These are phyloP conservation scores for Diabrotica balteata DNA, from an alignment of 2,888 invertebrate genomes.

Conservation along the genomic window DNA sequence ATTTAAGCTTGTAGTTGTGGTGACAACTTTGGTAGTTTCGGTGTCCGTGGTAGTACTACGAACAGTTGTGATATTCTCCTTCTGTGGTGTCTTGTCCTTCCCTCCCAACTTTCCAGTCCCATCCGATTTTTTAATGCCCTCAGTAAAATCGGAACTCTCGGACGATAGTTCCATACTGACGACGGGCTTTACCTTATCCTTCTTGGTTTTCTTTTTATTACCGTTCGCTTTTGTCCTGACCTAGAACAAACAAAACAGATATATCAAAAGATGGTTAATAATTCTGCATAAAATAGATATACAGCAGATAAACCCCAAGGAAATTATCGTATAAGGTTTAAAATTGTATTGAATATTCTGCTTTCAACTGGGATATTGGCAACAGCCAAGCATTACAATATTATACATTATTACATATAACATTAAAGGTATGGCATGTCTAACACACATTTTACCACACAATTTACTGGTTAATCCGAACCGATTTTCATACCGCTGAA, in stretches of 20 bases:
- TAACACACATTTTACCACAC: too few relatives aligned
- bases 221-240: constrained; percentile 43
- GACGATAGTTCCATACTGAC: constrained; percentile 29
- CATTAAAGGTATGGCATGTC: too few relatives aligned
- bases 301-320: too few relatives aligned
- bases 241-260: constrained; percentile 12
- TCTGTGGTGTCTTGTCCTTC: constrained; percentile 42
- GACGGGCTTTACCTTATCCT: constrained; percentile 40
- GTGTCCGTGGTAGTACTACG: constrained; percentile 51
- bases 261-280: too few relatives aligned
- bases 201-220: constrained; percentile 49
- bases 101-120: constrained; percentile 13
- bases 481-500: too few relatives aligned
- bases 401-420: too few relatives aligned
- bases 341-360: too few relatives aligned
- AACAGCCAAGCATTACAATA: too few relatives aligned
- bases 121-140: constrained; percentile 24
- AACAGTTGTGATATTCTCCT: constrained; percentile 44
- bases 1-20: constrained; percentile 54
- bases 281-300: too few relatives aligned
- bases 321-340: too few relatives aligned
- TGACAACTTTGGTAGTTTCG: constrained; percentile 52
- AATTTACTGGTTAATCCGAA: too few relatives aligned
- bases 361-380: too few relatives aligned
- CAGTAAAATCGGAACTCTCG: constrained; percentile 27